phyloP scores from a whole-genome alignment of 2,888 invertebrate species.

The Scotopteryx bipunctaria region DNA sequence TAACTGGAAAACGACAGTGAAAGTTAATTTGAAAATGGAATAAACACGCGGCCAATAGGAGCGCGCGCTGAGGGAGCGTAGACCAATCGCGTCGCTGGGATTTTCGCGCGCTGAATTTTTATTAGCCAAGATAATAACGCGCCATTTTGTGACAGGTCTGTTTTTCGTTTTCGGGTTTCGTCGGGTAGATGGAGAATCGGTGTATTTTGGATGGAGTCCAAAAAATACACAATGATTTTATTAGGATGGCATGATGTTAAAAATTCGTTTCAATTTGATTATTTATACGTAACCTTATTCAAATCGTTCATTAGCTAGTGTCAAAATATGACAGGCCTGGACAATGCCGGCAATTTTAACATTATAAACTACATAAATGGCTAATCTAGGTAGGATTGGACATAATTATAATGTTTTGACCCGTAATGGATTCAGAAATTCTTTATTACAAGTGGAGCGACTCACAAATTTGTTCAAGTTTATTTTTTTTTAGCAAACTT shows the following conservation, averaged over 20 bases:
- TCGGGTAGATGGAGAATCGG: slow-evolving; percentile 25
- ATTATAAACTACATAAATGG: no score
- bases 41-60: slow-evolving; percentile 76
- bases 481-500: no score
- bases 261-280: no score
- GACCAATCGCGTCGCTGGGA: slow-evolving; percentile 67
- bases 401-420: no score
- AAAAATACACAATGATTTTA: background rate
- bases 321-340: no score
- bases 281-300: no score
- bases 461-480: no score
- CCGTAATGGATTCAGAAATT: no score
- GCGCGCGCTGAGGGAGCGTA: slow-evolving; percentile 61
- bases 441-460: no score
- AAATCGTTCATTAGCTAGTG: no score
- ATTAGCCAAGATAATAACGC: slow-evolving; percentile 80
- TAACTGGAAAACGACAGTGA: slow-evolving; percentile 61
- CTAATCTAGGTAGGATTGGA: no score
- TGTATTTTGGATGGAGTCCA: slow-evolving; percentile 1
- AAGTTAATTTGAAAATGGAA: slow-evolving; percentile 83
- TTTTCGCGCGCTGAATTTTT: slow-evolving; percentile 83
- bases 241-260: background rate
- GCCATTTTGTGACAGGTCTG: slow-evolving; percentile 78
- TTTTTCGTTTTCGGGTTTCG: slow-evolving; percentile 59
- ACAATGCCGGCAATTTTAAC: no score